phyloP scores from a whole-genome alignment of 2,888 invertebrate genomes.

The Harpalus rufipes region DNA sequence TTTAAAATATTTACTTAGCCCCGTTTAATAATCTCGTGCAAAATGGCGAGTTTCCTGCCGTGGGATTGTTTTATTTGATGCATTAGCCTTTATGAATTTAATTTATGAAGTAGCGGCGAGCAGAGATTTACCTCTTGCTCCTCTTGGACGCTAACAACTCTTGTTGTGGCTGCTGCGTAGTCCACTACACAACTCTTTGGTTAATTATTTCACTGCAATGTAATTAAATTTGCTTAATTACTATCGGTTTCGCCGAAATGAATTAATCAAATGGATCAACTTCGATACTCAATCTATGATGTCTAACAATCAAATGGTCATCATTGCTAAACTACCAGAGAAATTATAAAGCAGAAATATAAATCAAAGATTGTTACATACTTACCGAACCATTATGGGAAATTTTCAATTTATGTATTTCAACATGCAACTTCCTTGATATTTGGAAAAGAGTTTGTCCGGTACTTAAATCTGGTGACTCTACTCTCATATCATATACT shows the following conservation, averaged over 20 bases:
- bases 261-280: conserved; percentile 19
- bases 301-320: no score
- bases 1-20: conserved; percentile 32
- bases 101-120: conserved; percentile 20
- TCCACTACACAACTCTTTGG: conserved; percentile 14
- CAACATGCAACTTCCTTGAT: no score
- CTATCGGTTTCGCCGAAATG: background rate
- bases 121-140: conserved; percentile 6
- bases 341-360: no score
- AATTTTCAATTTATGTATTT: no score
- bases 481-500: no score
- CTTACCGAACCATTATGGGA: no score
- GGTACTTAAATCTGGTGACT: no score
- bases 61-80: conserved; percentile 42
- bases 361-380: no score
- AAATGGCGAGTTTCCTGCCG: conserved; percentile 13
- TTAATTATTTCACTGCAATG: conserved; percentile 38
- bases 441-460: no score
- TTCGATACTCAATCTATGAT: conserved; percentile 12
- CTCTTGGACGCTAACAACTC: conserved; percentile 4
- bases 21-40: conserved; percentile 17
- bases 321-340: no score
- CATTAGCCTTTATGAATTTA: conserved; percentile 51
- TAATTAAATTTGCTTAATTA: conserved; percentile 22
- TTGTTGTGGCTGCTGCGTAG: background rate